phyloP scores from a whole-genome alignment of 2,888 invertebrate genomes.

The Philopedon plagiatum region DNA sequence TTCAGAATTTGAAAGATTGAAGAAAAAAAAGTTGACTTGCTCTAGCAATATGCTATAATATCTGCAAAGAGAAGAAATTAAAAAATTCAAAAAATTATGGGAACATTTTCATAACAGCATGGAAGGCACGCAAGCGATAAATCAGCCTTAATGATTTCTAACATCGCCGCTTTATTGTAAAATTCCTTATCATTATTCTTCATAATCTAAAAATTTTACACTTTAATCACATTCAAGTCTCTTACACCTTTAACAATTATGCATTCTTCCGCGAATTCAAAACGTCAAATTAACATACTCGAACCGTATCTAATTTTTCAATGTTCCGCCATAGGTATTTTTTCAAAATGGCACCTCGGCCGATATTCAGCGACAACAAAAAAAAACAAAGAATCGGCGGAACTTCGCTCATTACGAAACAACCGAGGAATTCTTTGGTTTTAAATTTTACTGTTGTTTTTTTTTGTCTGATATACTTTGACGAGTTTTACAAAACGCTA shows the following conservation, averaged over 20 bases:
- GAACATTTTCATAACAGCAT: too few species aligned
- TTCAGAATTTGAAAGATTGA: too few species aligned
- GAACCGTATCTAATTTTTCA: background rate
- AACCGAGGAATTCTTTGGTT: conserved; percentile 4
- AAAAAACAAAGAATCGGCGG: conserved; percentile 1
- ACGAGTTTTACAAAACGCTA: background rate
- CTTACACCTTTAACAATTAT: background rate
- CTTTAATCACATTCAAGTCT: background rate
- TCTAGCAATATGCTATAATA: too few species aligned
- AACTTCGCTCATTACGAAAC: conserved; percentile 15
- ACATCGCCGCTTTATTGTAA: too few species aligned
- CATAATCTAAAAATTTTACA: background rate
- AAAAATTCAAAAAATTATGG: too few species aligned
- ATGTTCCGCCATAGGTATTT: background rate
- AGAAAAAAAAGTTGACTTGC: too few species aligned
- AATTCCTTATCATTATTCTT: too few species aligned
- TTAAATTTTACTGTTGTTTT: background rate
- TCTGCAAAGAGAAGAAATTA: too few species aligned
- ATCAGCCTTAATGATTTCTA: too few species aligned
- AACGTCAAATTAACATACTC: conserved; percentile 10
- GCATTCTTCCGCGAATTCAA: background rate
- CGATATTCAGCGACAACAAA: too few species aligned
- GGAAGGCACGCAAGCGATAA: too few species aligned
- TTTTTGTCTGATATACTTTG: too few species aligned
- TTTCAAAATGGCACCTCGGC: conserved; percentile 4